A percentile compares a stretch with the other conserved stretches of the same genome.
Evolutionary conservation across 1,140 invertebrate genomes (phyloP).

Genomic region (Apis dorsata): DNA sequence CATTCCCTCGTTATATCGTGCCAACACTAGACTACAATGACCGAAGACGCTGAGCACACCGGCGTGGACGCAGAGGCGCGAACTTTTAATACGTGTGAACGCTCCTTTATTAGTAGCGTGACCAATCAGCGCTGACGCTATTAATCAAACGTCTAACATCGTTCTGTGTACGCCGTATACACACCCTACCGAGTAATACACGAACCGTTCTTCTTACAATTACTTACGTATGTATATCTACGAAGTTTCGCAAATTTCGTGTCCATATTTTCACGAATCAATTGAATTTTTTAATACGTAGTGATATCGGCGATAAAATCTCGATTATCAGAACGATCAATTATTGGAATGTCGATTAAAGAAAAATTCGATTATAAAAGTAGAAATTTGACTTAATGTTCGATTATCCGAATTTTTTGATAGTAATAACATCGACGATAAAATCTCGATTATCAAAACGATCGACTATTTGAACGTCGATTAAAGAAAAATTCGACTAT

Average conservation of each 20-base stretch:
- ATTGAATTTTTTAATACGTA: neutral
- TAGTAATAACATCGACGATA: no score
- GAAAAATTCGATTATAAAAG: no score
- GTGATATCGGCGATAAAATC: no score
- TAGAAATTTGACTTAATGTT: no score
- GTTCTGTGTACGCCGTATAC: constrained; percentile 27
- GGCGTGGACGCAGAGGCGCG: constrained; percentile 67
- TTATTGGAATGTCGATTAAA: no score
- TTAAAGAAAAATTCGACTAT: no score
- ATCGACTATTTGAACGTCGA: no score
- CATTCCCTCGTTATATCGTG: constrained; percentile 77
- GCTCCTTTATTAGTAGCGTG: constrained; percentile 79
- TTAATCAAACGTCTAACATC: constrained; percentile 77
- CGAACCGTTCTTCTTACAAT: constrained; percentile 31
- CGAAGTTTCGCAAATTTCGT: neutral
- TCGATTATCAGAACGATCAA: no score
- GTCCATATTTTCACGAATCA: neutral
- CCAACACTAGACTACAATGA: constrained; percentile 55
- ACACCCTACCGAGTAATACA: neutral
- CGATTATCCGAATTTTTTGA: no score
- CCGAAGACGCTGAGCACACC: constrained; percentile 39
- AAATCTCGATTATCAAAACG: no score
- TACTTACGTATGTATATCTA: neutral
- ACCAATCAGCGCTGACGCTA: constrained; percentile 78
- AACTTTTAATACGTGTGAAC: constrained; percentile 78